Percentiles rank a stretch among this genome's conserved stretches.
Evolutionary conservation across 2,113 vertebrate genomes (phyloP).

Genomic region (human): DNA sequence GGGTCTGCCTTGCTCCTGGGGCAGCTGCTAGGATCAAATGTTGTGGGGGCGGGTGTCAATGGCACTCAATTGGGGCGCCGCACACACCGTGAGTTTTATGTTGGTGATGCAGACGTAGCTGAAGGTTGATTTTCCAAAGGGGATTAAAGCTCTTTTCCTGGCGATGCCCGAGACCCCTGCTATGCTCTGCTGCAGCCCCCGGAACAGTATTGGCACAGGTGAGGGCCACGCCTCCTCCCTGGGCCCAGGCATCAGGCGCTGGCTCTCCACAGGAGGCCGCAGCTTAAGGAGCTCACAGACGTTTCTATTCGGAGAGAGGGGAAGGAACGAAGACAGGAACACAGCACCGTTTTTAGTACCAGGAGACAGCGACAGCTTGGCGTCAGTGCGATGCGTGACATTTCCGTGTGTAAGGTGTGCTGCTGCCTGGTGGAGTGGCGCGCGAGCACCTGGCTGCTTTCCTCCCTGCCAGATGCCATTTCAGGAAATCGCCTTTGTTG

Average conservation of each 20-base stretch:
- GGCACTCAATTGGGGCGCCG: neutral
- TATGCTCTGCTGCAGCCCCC: fast-evolving
- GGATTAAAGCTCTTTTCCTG: neutral
- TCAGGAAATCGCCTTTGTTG: slow-evolving; percentile 21
- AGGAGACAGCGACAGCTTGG: slow-evolving; percentile 47
- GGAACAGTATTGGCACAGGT: fast-evolving
- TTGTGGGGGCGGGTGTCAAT: no score
- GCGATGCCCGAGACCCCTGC: neutral
- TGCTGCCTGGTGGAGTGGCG: slow-evolving; percentile 37
- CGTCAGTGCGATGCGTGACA: neutral
- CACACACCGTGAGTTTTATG: neutral
- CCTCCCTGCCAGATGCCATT: slow-evolving; percentile 55
- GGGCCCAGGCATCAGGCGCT: fast-evolving
- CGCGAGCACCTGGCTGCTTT: slow-evolving; percentile 49
- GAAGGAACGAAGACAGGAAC: neutral
- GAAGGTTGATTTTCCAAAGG: neutral
- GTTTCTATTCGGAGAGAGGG: slow-evolving; percentile 36
- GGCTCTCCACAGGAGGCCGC: neutral
- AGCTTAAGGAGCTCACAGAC: neutral
- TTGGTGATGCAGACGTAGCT: neutral
- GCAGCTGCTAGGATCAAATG: neutral
- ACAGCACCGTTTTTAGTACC: slow-evolving; percentile 35
- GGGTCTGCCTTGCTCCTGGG: neutral
- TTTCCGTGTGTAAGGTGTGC: slow-evolving; percentile 59
- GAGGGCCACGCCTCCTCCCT: fast-evolving